Conservation (phyloP, 2,797 vertebrate species). For the Acanthis flammea region DNA sequence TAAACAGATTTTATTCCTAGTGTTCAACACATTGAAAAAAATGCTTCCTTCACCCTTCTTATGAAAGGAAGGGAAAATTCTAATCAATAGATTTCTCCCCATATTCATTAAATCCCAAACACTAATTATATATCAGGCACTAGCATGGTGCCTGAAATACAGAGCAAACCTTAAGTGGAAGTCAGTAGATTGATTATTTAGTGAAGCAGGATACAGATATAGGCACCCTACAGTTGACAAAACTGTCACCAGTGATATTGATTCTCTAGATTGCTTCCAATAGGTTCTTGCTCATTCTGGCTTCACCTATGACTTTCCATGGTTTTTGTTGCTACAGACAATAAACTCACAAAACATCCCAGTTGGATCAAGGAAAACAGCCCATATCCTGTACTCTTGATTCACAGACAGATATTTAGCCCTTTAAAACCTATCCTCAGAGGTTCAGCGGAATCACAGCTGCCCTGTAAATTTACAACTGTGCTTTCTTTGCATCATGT, state of each 20-base stretch:
- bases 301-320: background rate
- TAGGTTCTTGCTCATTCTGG: background rate
- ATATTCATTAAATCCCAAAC: background rate
- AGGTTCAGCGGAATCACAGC: background rate
- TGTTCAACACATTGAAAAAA: background rate
- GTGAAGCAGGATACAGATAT: background rate
- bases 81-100: background rate
- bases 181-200: background rate
- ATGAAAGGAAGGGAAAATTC: background rate
- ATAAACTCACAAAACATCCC: background rate
- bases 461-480: background rate
- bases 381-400: background rate
- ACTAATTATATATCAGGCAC: background rate
- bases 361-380: background rate
- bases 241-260: background rate
- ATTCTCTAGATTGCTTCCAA: background rate
- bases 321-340: slow-evolving; percentile 4
- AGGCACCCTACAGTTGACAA: background rate
- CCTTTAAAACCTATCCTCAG: background rate
- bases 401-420: background rate
- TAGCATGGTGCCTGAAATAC: background rate
- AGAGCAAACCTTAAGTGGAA: background rate
- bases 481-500: background rate
- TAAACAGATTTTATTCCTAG: background rate
- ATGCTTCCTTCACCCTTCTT: background rate